These are phyloP conservation scores for Drosophila watanabei DNA, from an alignment of 1,140 invertebrate species.

Conservation along the genomic window DNA sequence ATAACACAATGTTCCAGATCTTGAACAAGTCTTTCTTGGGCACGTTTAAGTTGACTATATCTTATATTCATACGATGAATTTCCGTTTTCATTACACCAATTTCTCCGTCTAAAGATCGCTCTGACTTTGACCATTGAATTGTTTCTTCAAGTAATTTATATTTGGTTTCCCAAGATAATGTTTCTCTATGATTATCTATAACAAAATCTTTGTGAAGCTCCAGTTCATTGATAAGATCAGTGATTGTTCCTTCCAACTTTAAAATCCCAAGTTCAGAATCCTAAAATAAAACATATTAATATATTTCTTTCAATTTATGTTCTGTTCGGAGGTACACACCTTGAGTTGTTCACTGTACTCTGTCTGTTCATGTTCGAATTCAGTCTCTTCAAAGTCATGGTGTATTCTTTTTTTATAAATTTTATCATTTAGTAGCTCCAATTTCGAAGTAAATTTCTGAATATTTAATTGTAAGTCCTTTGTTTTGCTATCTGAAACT, in stretches of 20 bases:
- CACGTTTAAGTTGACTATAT: constrained; percentile 89
- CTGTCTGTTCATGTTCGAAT: constrained; percentile 87
- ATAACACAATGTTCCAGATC: constrained; percentile 92
- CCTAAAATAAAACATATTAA: constrained; percentile 70
- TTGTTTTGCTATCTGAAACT: constrained; percentile 87
- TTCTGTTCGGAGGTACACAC: constrained; percentile 78
- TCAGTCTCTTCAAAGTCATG: constrained; percentile 88
- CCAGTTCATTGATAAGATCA: constrained; percentile 89
- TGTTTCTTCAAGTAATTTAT: constrained; percentile 90
- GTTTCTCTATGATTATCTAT: constrained; percentile 89
- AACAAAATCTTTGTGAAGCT: constrained; percentile 88
- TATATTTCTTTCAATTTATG: constrained; percentile 23
- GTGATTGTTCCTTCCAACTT: constrained; percentile 89
- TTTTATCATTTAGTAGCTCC: constrained; percentile 87
- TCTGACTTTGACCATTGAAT: constrained; percentile 89
- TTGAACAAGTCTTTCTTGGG: constrained; percentile 90
- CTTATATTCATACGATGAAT: constrained; percentile 94
- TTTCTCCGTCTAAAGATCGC: constrained; percentile 87
- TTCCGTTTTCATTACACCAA: constrained; percentile 91
- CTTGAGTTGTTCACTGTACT: constrained; percentile 87
- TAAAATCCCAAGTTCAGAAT: constrained; percentile 89
- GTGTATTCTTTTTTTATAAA: constrained; percentile 87
- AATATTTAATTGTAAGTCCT: constrained; percentile 87
- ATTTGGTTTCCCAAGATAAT: constrained; percentile 93
- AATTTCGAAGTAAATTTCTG: constrained; percentile 88